Percentiles rank a stretch among this genome's conserved stretches.
Conservation (phyloP, 2,888 invertebrate species). For the Phortica magna region DNA sequence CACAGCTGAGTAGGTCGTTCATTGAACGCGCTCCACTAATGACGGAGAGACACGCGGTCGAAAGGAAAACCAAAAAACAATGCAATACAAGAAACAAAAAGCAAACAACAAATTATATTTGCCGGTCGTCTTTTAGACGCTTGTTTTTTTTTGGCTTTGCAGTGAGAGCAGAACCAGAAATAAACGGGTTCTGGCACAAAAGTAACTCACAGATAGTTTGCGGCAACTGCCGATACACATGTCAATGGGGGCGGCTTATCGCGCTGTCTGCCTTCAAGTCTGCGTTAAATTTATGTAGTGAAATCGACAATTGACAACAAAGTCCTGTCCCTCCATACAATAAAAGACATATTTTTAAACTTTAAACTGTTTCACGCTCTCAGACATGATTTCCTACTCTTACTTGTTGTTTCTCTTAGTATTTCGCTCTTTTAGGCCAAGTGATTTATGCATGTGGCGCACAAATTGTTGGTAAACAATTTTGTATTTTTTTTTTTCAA, state of each 20-base stretch:
- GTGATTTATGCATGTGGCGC: too few relatives aligned
- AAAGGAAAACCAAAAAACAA: neutral
- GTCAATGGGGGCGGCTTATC: neutral
- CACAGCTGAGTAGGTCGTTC: constrained; percentile 37
- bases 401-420: too few relatives aligned
- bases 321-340: neutral
- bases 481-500: too few relatives aligned
- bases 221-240: neutral
- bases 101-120: neutral
- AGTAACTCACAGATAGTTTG: constrained; percentile 6
- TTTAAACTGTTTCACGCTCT: too few relatives aligned
- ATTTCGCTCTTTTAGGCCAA: too few relatives aligned
- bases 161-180: constrained; percentile 5
- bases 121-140: neutral
- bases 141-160: neutral
- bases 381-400: too few relatives aligned
- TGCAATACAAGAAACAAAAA: neutral
- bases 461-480: too few relatives aligned
- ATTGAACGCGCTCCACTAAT: constrained; percentile 14
- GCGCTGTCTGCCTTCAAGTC: neutral
- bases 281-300: neutral
- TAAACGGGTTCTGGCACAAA: constrained; percentile 17
- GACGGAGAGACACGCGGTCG: neutral
- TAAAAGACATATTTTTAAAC: too few relatives aligned
- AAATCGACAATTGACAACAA: neutral